Evolutionary conservation across 2,797 vertebrate genomes (phyloP).

Genomic region (Odontamblyopus rebecca): DNA sequence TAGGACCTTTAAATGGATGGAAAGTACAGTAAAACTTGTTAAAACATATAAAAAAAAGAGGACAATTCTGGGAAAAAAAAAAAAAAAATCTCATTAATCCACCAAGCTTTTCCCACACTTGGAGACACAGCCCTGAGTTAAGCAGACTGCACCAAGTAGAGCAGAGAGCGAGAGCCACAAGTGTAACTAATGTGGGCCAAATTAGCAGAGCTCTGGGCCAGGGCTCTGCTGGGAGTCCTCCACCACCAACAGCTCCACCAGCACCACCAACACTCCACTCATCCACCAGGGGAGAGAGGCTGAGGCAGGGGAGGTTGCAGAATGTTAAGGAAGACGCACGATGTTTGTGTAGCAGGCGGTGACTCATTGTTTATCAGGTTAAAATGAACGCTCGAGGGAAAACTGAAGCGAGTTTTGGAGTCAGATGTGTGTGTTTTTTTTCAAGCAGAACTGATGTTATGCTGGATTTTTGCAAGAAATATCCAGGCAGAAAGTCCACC

Average conservation of each 20-base stretch:
- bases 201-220: constrained; percentile 37
- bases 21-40: too few relatives aligned
- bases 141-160: constrained; percentile 23
- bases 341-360: constrained; percentile 14
- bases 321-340: background rate
- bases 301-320: background rate
- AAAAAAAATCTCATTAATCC: background rate
- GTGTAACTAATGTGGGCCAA: constrained; percentile 57
- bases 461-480: background rate
- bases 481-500: background rate
- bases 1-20: too few relatives aligned
- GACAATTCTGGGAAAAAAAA: background rate
- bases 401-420: background rate
- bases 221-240: constrained; percentile 41
- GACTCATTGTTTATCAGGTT: constrained; percentile 18
- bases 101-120: background rate
- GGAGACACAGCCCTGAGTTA: background rate
- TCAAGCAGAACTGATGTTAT: background rate
- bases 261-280: constrained; percentile 28
- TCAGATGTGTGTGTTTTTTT: background rate
- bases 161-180: constrained; percentile 35
- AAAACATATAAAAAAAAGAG: background rate
- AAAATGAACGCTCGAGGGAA: too few relatives aligned
- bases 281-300: constrained; percentile 48
- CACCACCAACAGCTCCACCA: constrained; percentile 26